These are phyloP conservation scores for Manis crassicaudata DNA, from an alignment of 2,797 vertebrate genomes.

Conservation along the genomic window DNA sequence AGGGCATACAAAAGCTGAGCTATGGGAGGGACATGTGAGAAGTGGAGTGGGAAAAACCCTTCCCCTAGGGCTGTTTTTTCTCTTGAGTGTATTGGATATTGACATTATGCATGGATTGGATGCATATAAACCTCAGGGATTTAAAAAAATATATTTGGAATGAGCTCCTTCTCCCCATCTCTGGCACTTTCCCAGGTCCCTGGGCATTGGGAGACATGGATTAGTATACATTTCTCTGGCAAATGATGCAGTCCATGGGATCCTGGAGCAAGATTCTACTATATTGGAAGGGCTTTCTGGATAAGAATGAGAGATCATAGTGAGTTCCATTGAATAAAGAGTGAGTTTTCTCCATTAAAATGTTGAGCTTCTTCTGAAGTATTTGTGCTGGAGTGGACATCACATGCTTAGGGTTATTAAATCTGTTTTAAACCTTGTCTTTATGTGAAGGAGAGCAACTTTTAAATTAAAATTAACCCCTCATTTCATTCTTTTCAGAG, in stretches of 20 bases:
- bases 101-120: not conserved
- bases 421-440: not conserved
- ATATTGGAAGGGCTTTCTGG: not conserved
- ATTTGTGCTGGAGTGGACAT: not conserved
- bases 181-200: not conserved
- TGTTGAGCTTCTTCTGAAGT: not conserved
- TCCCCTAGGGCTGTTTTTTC: not conserved
- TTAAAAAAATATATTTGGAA: not conserved
- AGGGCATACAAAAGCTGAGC: not conserved
- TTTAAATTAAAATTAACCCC: slow-evolving; percentile 26
- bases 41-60: not conserved
- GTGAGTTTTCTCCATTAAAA: not conserved
- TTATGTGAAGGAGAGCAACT: not conserved
- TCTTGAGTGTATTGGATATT: not conserved
- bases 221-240: not conserved
- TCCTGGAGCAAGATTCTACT: not conserved
- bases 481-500: slow-evolving; percentile 32
- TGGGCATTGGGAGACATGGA: not conserved
- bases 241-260: not conserved
- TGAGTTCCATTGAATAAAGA: not conserved
- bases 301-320: not conserved
- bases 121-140: not conserved
- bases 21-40: not conserved
- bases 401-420: not conserved
- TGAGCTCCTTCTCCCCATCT: not conserved